phyloP scores from a whole-genome alignment of 92 coral and sea anemone species.

The Plumapathes pennacea region DNA sequence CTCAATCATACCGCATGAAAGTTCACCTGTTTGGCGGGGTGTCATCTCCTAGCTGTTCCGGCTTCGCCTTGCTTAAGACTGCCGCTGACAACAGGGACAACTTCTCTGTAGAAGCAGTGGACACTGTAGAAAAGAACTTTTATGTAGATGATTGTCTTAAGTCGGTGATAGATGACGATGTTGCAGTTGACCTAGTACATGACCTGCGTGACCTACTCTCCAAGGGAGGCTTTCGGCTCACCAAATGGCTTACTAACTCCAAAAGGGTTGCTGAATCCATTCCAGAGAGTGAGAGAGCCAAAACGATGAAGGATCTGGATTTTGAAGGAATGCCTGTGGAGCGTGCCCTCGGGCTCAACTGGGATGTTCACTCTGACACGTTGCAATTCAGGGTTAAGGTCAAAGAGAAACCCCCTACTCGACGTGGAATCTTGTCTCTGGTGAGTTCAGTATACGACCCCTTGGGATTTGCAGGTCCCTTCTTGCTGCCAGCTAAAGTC shows the following conservation, averaged over 20 bases:
- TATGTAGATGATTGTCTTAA: slow-evolving; percentile 38
- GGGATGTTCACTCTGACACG: slow-evolving; percentile 21
- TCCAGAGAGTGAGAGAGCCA: slow-evolving; percentile 16
- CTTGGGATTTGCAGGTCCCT: slow-evolving; percentile 9
- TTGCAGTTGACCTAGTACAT: slow-evolving; percentile 10
- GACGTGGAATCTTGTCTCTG: slow-evolving; percentile 22
- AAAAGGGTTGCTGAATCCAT: slow-evolving; percentile 9
- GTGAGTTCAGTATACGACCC: slow-evolving; percentile 23
- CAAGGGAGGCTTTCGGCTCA: slow-evolving; percentile 22
- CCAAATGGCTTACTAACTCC: slow-evolving; percentile 20
- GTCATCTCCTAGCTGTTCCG: slow-evolving; percentile 47
- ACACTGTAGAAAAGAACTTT: slow-evolving; percentile 18
- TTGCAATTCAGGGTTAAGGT: slow-evolving; percentile 15
- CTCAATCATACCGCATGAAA: slow-evolving; percentile 46
- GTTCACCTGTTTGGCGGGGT: slow-evolving; percentile 49
- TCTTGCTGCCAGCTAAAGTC: slow-evolving; percentile 1
- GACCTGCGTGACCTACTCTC: slow-evolving; percentile 15
- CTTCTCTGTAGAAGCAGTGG: slow-evolving; percentile 1
- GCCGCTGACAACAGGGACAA: slow-evolving; percentile 12
- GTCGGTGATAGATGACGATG: slow-evolving; percentile 7
- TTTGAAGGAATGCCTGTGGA: slow-evolving; percentile 19
- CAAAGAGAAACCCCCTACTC: slow-evolving; percentile 17
- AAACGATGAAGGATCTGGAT: slow-evolving; percentile 5
- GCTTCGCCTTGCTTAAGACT: slow-evolving; percentile 13
- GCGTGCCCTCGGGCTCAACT: slow-evolving; percentile 15